Evolutionary conservation across 2,797 vertebrate genomes (phyloP), one percentile per base, ranked within the genome.

Genomic region (Coregonus ussuriensis): DNA sequence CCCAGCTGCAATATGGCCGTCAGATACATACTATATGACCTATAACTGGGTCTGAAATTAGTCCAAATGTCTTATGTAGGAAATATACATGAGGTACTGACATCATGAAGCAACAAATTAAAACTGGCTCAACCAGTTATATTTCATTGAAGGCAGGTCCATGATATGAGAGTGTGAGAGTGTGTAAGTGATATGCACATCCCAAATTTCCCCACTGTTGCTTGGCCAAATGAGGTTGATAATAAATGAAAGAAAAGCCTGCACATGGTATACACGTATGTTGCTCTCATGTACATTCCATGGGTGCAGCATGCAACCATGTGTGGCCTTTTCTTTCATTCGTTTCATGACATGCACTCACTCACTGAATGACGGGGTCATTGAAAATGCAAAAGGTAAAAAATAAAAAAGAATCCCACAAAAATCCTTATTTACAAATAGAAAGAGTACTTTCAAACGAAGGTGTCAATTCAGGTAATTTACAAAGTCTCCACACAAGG

Each of bases 401-500:
- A 29, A 35, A n/a, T 6, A 6, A 6, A 33, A 72, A 72, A 3
- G 9, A 56, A 37, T 21, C 15, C 6, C 18, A 5, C 5, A 4
- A 83, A 80, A 81, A 4, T 3, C 31, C 74, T 71, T 73, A 63
- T 65, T 77, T 72, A 84, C 72, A 82, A 75, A 14, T 69, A 37
- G 4, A n/a, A 72, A 13, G 73, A 62, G 35, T 62, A 72, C 74
- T 74, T 67, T 15, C 29, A 67, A 47, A 75, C n/a, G 25, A 78
- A 75, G 71, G 72, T 16, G 78, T 86, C 65, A 76, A 54, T 86
- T 77, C n/a, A 53, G 70, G 66, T 16, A 88, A 88, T 88, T 84
- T 88, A 87, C 79, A 90, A 86, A 70, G 80, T 78, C 75, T 89
- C 83, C 71, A 53, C 86, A 77, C 31, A 56, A 18, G 21, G 14